Percentiles rank a stretch among this genome's conserved stretches.
Conservation (phyloP, 2,888 invertebrate species). For the Sarcophaga carnaria region DNA sequence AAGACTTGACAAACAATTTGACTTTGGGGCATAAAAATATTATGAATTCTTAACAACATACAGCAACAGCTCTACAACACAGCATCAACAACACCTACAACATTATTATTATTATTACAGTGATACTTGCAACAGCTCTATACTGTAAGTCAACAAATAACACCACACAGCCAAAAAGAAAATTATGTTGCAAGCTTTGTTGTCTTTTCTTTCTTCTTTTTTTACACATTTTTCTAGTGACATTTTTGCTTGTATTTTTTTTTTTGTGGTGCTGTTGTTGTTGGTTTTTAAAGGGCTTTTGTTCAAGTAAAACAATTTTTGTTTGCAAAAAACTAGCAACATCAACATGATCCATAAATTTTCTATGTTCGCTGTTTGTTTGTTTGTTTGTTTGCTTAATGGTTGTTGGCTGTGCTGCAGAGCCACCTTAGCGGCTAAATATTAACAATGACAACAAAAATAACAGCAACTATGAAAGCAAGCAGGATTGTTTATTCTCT, state of each 20-base stretch:
- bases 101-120: not conserved
- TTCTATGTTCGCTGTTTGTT: slow-evolving; percentile 14
- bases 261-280: slow-evolving; percentile 1
- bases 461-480: not conserved
- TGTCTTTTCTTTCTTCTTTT: slow-evolving; percentile 36
- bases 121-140: slow-evolving; percentile 30
- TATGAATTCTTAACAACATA: slow-evolving; percentile 68
- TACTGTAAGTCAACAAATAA: slow-evolving; percentile 50
- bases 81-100: not conserved
- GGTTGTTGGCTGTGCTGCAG: slow-evolving; percentile 34
- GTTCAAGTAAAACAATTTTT: slow-evolving; percentile 22
- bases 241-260: slow-evolving; percentile 10
- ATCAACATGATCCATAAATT: slow-evolving; percentile 65
- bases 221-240: slow-evolving; percentile 4
- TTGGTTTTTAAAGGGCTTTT: not conserved
- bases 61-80: slow-evolving; percentile 18
- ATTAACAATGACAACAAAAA: slow-evolving; percentile 38
- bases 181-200: slow-evolving; percentile 60
- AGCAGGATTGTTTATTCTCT: not conserved
- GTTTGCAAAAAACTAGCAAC: slow-evolving; percentile 33
- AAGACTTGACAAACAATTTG: slow-evolving; percentile 71
- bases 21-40: slow-evolving; percentile 71
- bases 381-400: not conserved
- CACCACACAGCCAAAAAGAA: slow-evolving; percentile 59
- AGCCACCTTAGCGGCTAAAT: slow-evolving; percentile 24